phyloP scores from a whole-genome alignment of 2,797 vertebrate genomes.

The Anisognathus igniventris region DNA sequence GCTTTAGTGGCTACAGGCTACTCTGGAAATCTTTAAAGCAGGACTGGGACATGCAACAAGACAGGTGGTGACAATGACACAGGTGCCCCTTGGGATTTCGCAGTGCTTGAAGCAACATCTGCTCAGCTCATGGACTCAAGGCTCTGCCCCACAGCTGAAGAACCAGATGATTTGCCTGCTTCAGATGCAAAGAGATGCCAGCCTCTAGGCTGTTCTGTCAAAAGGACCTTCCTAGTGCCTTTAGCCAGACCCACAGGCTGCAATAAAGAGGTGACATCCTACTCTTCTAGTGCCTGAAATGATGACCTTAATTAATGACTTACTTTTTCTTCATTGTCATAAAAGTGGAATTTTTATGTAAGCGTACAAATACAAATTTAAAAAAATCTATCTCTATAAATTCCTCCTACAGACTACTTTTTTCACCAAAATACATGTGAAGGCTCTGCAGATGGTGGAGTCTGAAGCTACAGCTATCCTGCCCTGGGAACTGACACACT shows the following conservation, averaged over 20 bases:
- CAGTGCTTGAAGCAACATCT: slow-evolving; percentile 62
- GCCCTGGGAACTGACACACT: slow-evolving; percentile 5
- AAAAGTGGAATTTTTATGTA: neutral
- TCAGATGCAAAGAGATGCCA: neutral
- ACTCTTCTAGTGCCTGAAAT: neutral
- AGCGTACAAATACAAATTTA: neutral
- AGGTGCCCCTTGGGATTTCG: slow-evolving; percentile 46
- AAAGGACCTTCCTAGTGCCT: neutral
- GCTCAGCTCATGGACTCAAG: slow-evolving; percentile 54
- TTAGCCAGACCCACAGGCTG: neutral
- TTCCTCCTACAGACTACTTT: neutral
- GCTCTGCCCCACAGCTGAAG: slow-evolving; percentile 58
- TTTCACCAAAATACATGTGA: slow-evolving; percentile 8
- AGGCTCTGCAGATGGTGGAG: neutral
- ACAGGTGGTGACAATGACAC: slow-evolving; percentile 53
- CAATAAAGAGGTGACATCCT: neutral
- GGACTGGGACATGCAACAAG: slow-evolving; percentile 67
- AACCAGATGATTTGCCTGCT: neutral
- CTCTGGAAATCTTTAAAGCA: slow-evolving; percentile 55
- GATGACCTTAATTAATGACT: neutral
- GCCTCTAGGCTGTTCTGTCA: neutral
- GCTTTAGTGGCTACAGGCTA: slow-evolving; percentile 64
- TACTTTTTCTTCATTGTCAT: neutral
- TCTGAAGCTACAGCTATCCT: slow-evolving; percentile 7
- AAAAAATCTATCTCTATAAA: neutral